phyloP scores from a whole-genome alignment of 2,797 vertebrate genomes.

The Characodon lateralis region DNA sequence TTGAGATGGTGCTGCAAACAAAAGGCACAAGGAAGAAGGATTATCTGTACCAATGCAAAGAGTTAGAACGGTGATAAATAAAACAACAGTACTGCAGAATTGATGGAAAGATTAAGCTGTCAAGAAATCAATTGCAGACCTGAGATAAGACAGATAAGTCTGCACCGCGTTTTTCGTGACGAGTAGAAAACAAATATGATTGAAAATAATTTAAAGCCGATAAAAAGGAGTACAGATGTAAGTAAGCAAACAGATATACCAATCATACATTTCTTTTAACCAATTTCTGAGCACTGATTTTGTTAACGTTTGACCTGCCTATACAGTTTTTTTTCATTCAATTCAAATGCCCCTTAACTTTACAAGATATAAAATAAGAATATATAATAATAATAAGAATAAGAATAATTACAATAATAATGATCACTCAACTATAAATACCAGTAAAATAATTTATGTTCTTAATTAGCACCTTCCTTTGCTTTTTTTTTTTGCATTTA shows the following conservation, averaged over 20 bases:
- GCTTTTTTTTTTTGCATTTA: not conserved
- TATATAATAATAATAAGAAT: too few relatives aligned
- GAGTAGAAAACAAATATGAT: conserved; percentile 5
- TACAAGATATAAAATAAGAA: not conserved
- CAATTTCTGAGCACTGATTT: not conserved
- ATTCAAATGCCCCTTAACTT: not conserved
- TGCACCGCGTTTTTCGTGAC: conserved; percentile 23
- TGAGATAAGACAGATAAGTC: conserved; percentile 23
- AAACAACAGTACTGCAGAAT: conserved; percentile 36
- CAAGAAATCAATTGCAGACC: conserved; percentile 30
- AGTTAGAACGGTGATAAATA: conserved; percentile 26
- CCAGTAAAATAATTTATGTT: too few relatives aligned
- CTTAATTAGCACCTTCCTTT: not conserved
- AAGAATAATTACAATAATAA: too few relatives aligned
- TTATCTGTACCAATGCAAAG: conserved; percentile 51
- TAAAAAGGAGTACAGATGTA: not conserved
- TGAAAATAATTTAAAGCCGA: conserved; percentile 17
- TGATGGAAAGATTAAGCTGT: conserved; percentile 41
- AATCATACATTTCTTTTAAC: not conserved
- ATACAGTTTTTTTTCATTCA: not conserved
- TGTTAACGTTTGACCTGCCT: not conserved
- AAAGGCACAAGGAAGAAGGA: conserved; percentile 54
- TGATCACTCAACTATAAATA: too few relatives aligned
- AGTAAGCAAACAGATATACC: not conserved
- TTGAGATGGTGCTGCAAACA: conserved; percentile 27